Evolutionary conservation across 2,888 invertebrate genomes (phyloP).

Genomic region (Diabrotica balteata): DNA sequence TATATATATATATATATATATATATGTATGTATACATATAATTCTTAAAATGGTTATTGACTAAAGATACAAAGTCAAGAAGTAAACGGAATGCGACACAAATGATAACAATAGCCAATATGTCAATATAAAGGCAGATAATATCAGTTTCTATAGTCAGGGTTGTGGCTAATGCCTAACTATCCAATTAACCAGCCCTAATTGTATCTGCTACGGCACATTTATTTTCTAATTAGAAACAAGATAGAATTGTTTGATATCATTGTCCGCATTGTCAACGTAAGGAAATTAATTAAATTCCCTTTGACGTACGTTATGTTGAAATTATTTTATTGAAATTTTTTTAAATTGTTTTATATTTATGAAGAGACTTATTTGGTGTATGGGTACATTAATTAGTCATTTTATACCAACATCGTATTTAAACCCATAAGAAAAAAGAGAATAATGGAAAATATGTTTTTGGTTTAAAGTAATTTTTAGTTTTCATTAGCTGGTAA

Average conservation of each 20-base stretch:
- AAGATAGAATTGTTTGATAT: slow-evolving; percentile 43
- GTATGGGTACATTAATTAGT: too few species aligned
- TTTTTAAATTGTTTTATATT: too few species aligned
- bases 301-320: too few species aligned
- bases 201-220: slow-evolving; percentile 51
- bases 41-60: neutral
- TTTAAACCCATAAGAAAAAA: too few species aligned
- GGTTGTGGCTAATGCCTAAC: slow-evolving; percentile 51
- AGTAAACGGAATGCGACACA: slow-evolving; percentile 21
- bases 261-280: slow-evolving; percentile 40
- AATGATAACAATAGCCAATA: slow-evolving; percentile 32
- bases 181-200: slow-evolving; percentile 53
- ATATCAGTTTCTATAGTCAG: slow-evolving; percentile 41
- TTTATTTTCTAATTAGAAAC: slow-evolving; percentile 52
- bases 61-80: slow-evolving; percentile 15
- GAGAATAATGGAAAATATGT: too few species aligned
- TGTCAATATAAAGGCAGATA: slow-evolving; percentile 39
- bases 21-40: too few species aligned
- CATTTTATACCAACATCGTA: too few species aligned
- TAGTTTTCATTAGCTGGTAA: too few species aligned
- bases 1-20: too few species aligned
- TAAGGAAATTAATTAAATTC: slow-evolving; percentile 24
- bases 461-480: too few species aligned
- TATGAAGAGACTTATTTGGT: too few species aligned
- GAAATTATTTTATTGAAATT: too few species aligned